phyloP scores from a whole-genome alignment of 2,797 vertebrate genomes.

The Chelon auratus region DNA sequence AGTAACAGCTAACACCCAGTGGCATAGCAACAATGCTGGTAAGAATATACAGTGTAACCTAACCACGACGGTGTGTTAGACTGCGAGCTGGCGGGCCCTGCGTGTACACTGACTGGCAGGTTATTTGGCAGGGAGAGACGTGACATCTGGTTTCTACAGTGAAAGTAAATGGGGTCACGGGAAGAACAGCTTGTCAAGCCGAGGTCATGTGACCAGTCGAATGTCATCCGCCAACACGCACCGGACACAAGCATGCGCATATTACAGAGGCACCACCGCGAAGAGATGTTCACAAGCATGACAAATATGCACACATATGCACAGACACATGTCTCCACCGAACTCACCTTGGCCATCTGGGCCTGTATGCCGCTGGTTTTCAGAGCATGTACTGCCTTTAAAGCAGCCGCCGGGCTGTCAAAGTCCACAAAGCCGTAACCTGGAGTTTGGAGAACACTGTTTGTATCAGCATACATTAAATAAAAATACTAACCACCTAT shows the following conservation, averaged over 20 bases:
- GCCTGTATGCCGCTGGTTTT: conserved; percentile 98
- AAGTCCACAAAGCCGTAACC: conserved; percentile 99
- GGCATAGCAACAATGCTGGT: conserved; percentile 34
- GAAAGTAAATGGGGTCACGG: conserved; percentile 86
- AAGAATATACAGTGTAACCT: conserved; percentile 10
- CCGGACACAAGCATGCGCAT: conserved; percentile 34
- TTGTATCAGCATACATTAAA: conserved; percentile 30
- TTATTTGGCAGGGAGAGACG: conserved; percentile 85
- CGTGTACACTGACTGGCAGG: conserved; percentile 84
- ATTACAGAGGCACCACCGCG: conserved; percentile 42
- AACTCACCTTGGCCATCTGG: conserved; percentile 98
- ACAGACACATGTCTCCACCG: conserved; percentile 25
- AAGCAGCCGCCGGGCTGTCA: conserved; percentile 96
- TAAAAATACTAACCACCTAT: neutral
- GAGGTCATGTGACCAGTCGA: conserved; percentile 82
- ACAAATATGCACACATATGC: conserved; percentile 38
- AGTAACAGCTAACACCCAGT: conserved; percentile 31
- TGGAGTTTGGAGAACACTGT: conserved; percentile 76
- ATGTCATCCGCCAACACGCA: conserved; percentile 67
- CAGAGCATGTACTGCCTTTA: conserved; percentile 97
- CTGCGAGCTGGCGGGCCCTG: conserved; percentile 38
- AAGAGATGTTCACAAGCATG: conserved; percentile 51
- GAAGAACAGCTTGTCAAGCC: conserved; percentile 84
- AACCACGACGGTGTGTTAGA: conserved; percentile 16
- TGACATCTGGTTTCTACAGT: conserved; percentile 90